Conservation (phyloP, 2,797 vertebrate species). For the Ceryle rudis region DNA sequence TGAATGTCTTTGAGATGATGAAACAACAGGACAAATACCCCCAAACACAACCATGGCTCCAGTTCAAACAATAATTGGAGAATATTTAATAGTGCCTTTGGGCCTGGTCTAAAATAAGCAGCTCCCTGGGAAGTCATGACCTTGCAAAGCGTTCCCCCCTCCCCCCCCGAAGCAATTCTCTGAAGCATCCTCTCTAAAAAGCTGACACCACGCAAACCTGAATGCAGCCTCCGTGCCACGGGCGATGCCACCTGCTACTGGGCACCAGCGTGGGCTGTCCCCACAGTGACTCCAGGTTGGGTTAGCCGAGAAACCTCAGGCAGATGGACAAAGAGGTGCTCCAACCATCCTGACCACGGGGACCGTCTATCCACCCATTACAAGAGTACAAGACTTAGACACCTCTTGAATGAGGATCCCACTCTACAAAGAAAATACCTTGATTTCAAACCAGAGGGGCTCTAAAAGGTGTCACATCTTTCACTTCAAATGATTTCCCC, state of each 20-base stretch:
- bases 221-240: rapidly evolving
- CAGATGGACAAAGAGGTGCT: not conserved
- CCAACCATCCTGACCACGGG: not conserved
- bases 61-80: not conserved
- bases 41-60: not conserved
- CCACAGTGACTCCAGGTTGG: not conserved
- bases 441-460: not conserved
- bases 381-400: too few species aligned
- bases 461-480: not conserved
- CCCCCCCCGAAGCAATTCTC: not conserved
- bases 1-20: not conserved
- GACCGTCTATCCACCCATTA: too few species aligned
- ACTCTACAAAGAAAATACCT: not conserved
- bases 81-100: not conserved
- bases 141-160: not conserved
- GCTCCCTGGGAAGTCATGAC: not conserved
- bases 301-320: not conserved
- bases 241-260: not conserved
- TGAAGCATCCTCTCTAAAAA: not conserved
- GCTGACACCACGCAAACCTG: rapidly evolving
- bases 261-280: not conserved
- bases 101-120: not conserved
- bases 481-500: not conserved
- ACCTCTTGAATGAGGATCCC: not conserved
- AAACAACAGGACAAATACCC: not conserved